These are phyloP conservation scores for Neolamprologus ventralis DNA, from an alignment of 2,113 vertebrate genomes.

Conservation along the genomic window DNA sequence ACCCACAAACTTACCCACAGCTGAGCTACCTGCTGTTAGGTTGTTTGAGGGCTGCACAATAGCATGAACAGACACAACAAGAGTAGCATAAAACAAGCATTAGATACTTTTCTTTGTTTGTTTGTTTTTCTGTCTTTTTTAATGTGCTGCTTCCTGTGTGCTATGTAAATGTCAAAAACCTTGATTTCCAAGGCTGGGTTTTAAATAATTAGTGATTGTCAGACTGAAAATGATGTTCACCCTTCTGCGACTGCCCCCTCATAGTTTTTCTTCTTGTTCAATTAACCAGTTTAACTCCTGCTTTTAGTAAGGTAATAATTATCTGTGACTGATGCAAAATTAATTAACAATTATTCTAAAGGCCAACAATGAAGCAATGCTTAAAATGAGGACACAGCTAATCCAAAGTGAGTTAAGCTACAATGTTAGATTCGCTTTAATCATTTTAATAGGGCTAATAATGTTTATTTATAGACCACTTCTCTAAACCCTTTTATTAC, in stretches of 20 bases:
- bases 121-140: neutral
- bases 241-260: neutral
- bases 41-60: neutral
- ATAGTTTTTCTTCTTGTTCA: neutral
- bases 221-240: neutral
- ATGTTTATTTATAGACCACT: neutral
- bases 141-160: neutral
- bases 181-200: neutral
- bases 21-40: rapidly evolving
- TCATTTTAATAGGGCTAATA: neutral
- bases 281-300: neutral
- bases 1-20: neutral
- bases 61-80: neutral
- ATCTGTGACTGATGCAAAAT: neutral
- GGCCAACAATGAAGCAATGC: neutral
- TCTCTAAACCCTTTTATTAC: neutral
- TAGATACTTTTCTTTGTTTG: neutral
- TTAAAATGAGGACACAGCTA: neutral
- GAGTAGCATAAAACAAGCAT: neutral
- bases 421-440: neutral
- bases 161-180: neutral
- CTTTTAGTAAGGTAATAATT: neutral
- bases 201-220: neutral
- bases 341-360: neutral
- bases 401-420: neutral